Conservation (phyloP, 2,113 vertebrate species). For the Entomyzon cyanotis region DNA sequence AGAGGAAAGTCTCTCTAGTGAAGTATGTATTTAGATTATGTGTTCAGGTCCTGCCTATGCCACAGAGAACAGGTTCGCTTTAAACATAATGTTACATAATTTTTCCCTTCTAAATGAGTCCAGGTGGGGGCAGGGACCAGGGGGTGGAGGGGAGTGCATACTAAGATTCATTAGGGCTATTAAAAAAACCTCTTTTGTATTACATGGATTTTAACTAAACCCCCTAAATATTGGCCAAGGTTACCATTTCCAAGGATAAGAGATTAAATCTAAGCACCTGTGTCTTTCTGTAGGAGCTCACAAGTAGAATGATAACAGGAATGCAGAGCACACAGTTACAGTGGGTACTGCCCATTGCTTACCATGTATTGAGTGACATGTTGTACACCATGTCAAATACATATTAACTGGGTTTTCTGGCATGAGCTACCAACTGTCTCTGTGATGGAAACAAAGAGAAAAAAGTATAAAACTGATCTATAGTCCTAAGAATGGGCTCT, state of each 20-base stretch:
- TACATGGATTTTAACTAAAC: background rate
- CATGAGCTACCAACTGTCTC: background rate
- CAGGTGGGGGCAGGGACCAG: accelerated
- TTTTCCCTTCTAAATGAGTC: background rate
- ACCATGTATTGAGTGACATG: accelerated
- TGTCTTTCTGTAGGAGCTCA: background rate
- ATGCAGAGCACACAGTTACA: background rate
- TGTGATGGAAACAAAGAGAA: background rate
- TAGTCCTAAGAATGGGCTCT: background rate
- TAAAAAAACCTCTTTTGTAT: background rate
- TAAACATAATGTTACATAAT: background rate
- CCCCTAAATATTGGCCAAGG: background rate
- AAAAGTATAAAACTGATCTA: background rate
- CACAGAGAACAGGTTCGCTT: background rate
- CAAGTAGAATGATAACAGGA: background rate
- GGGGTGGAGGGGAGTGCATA: accelerated
- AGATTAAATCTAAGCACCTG: background rate
- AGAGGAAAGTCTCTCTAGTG: background rate
- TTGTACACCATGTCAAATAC: background rate
- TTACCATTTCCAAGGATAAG: background rate
- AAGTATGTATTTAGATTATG: background rate
- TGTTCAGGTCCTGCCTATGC: background rate
- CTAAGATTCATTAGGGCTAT: background rate
- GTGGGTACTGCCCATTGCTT: background rate
- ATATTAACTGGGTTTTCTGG: background rate